A percentile compares a stretch with the other conserved stretches of the same genome.
Evolutionary conservation across 2,797 vertebrate species (phyloP).

Genomic region (Philypnodon macrostomus): DNA sequence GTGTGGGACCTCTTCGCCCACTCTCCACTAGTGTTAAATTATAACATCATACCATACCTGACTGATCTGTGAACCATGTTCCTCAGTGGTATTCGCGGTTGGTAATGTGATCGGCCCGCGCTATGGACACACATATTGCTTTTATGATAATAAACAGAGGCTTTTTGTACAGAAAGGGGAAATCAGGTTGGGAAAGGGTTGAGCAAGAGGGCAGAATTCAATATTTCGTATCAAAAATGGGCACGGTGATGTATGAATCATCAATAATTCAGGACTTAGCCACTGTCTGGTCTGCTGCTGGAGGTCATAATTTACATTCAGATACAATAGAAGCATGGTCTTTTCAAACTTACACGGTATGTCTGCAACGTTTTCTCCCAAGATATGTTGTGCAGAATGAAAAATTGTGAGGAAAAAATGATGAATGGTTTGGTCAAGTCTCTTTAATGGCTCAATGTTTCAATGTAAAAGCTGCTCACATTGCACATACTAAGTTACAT

Average conservation of each 20-base stretch:
- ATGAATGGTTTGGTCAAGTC: too few species aligned
- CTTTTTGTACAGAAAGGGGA: slow-evolving; percentile 33
- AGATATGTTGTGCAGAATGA: not conserved
- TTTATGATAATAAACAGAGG: slow-evolving; percentile 40
- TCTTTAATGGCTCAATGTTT: not conserved
- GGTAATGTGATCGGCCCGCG: slow-evolving; percentile 35
- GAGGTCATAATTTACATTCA: not conserved
- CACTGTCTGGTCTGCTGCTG: not conserved
- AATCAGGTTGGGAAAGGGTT: slow-evolving; percentile 1
- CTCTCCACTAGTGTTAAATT: slow-evolving; percentile 55
- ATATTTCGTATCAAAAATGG: not conserved
- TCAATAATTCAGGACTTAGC: slow-evolving; percentile 19
- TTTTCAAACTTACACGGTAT: not conserved
- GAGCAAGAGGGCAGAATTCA: slow-evolving; percentile 3
- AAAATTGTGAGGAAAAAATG: too few species aligned
- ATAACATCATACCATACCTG: slow-evolving; percentile 13
- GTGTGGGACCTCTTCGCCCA: slow-evolving; percentile 49
- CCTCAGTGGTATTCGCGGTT: slow-evolving; percentile 39
- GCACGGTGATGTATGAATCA: slow-evolving; percentile 5
- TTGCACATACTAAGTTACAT: too few species aligned
- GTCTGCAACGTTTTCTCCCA: not conserved
- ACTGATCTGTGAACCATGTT: slow-evolving; percentile 30
- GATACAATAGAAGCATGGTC: not conserved
- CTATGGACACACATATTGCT: slow-evolving; percentile 35
- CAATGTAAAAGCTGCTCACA: too few species aligned